phyloP scores from a whole-genome alignment of 1,140 invertebrate species.

The Saccostrea cuccullata region DNA sequence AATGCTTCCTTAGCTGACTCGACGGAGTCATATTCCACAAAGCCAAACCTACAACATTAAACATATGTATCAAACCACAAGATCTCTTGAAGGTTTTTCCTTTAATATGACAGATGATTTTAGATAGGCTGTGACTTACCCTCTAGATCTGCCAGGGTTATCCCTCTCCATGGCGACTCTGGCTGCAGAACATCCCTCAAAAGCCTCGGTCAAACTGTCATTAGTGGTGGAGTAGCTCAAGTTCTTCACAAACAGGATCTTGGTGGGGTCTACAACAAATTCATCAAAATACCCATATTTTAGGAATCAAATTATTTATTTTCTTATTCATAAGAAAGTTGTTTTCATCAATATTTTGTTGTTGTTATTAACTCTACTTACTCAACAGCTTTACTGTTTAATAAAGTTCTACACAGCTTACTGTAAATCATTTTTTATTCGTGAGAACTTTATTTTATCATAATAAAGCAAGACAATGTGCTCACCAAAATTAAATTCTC shows the following conservation, averaged over 20 bases:
- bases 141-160: constrained; percentile 44
- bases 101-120: neutral
- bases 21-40: constrained; percentile 69
- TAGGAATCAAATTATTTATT: too few relatives aligned
- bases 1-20: constrained; percentile 65
- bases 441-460: too few relatives aligned
- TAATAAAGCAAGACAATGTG: too few relatives aligned
- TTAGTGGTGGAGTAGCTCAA: constrained; percentile 57
- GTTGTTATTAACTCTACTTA: too few relatives aligned
- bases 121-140: constrained; percentile 40
- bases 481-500: too few relatives aligned
- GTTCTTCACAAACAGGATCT: constrained; percentile 67
- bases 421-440: too few relatives aligned
- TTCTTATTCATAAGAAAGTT: too few relatives aligned
- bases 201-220: constrained; percentile 58
- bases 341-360: too few relatives aligned
- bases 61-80: neutral
- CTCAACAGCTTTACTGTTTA: too few relatives aligned
- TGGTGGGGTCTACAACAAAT: constrained; percentile 43
- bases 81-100: neutral
- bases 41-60: constrained; percentile 68
- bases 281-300: neutral
- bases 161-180: constrained; percentile 53
- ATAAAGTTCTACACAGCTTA: too few relatives aligned
- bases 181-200: constrained; percentile 57